Evolutionary conservation across 2,797 vertebrate species (phyloP).

Genomic region (Prionace glauca): DNA sequence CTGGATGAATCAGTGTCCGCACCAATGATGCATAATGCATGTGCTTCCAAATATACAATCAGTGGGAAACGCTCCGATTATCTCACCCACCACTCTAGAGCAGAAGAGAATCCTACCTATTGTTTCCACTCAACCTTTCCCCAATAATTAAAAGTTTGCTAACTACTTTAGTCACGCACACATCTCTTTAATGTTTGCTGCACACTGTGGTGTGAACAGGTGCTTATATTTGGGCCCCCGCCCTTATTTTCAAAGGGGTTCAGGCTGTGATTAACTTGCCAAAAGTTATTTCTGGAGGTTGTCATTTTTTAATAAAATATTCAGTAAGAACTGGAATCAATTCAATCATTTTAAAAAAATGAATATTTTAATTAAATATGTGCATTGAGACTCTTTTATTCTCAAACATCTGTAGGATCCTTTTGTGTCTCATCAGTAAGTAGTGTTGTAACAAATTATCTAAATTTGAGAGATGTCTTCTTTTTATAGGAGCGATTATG

Average conservation of each 20-base stretch:
- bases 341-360: background rate
- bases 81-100: no score
- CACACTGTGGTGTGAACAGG: background rate
- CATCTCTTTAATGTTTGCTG: background rate
- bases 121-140: background rate
- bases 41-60: no score
- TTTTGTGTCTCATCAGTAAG: background rate
- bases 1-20: no score
- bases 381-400: background rate
- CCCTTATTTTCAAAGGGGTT: background rate
- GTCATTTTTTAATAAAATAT: background rate
- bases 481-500: background rate
- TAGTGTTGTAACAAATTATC: background rate
- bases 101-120: background rate
- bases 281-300: conserved; percentile 20
- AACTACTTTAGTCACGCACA: background rate
- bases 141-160: background rate
- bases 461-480: background rate
- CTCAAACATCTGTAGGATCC: background rate
- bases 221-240: background rate
- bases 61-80: no score
- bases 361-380: background rate
- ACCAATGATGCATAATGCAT: no score
- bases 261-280: background rate
- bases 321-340: background rate